A percentile compares a stretch with the other conserved stretches of the same genome.
Conservation (phyloP, 2,113 vertebrate species). For the Sander lucioperca region DNA sequence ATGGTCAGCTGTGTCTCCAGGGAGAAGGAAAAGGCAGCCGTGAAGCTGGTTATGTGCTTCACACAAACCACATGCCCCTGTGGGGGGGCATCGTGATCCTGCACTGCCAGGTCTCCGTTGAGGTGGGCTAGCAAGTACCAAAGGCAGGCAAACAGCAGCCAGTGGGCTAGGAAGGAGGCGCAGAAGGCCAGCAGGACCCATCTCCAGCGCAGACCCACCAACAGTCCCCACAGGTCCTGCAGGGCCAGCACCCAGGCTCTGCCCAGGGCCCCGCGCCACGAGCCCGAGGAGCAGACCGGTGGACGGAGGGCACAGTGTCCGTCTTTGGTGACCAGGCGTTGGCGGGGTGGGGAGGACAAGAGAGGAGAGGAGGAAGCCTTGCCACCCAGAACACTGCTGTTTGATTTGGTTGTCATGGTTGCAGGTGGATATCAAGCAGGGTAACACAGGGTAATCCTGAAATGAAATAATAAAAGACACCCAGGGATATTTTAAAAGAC, state of each 20-base stretch:
- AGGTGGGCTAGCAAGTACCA: constrained; percentile 96
- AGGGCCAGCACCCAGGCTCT: constrained; percentile 86
- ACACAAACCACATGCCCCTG: constrained; percentile 96
- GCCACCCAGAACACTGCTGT: constrained; percentile 76
- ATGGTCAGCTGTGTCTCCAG: constrained; percentile 98
- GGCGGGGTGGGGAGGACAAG: constrained; percentile 80
- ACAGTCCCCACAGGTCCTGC: constrained; percentile 93
- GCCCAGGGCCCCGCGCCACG: constrained; percentile 71
- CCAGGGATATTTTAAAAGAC: neutral
- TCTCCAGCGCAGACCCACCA: constrained; percentile 96
- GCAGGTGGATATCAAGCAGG: constrained; percentile 26
- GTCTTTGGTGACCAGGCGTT: constrained; percentile 94
- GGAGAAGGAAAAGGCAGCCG: constrained; percentile 97
- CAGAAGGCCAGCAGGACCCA: constrained; percentile 97
- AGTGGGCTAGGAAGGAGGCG: constrained; percentile 93
- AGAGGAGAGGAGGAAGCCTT: constrained; percentile 88
- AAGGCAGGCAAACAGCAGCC: constrained; percentile 96
- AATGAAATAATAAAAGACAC: constrained; percentile 37
- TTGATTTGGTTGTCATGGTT: constrained; percentile 79
- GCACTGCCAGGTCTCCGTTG: constrained; percentile 94
- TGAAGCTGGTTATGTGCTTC: constrained; percentile 96
- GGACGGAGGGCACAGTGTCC: constrained; percentile 87
- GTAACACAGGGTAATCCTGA: constrained; percentile 45
- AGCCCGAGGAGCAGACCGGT: constrained; percentile 55
- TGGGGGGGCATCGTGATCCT: constrained; percentile 91